Base-by-base conservation (phyloP, 2,888 invertebrate genomes). In the Diogma glabrata region DNA sequence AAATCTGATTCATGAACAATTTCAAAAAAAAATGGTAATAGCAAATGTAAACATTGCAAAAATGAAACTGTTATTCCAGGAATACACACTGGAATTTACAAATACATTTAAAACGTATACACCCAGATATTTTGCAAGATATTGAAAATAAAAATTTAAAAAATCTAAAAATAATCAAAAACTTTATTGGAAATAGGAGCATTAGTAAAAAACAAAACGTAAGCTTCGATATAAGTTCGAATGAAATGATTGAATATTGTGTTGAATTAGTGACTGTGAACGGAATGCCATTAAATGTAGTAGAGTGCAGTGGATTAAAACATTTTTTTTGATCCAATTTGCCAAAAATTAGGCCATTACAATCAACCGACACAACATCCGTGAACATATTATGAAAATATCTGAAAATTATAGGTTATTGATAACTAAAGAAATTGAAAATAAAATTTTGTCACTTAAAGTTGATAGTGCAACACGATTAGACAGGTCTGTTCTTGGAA, bases 301-400 rank as follows among this genome's bases (percentile, higher is more conserved):
- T 43, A 43, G 47, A 47, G 26, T 47, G 47, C 24, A 47, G 47
- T 26, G 47, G 46, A 46, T 26, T 46, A 10, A 24, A 26, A 26
- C 24, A 46, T 46, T 26, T 46, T n/a, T 16, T 26, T 46, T 46
- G 24, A 26, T 14, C 46, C 46, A 14, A 46, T 46, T 26, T 26
- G 5, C 16, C 4, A 46, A n/a, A n/a, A n/a, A n/a, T n/a, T n/a
- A n/a, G n/a, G n/a, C n/a, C n/a, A n/a, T n/a, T n/a, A n/a, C n/a
- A n/a, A n/a, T n/a, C n/a, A n/a, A n/a, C n/a, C n/a, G n/a, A n/a
- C n/a, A n/a, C n/a, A n/a, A n/a, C n/a, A 46, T 46, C 16, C 24
- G 26, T 3, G 46, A 26, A 8, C 26, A 26, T 16, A 26, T 46
- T 26, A 26, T 24, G 16, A 7, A 46, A 26, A 46, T 24, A 24